Percentiles rank a stretch among this genome's conserved stretches.
These are phyloP conservation scores for Synanthedon tipuliformis DNA, from an alignment of 2,888 invertebrate genomes.

Conservation along the genomic window DNA sequence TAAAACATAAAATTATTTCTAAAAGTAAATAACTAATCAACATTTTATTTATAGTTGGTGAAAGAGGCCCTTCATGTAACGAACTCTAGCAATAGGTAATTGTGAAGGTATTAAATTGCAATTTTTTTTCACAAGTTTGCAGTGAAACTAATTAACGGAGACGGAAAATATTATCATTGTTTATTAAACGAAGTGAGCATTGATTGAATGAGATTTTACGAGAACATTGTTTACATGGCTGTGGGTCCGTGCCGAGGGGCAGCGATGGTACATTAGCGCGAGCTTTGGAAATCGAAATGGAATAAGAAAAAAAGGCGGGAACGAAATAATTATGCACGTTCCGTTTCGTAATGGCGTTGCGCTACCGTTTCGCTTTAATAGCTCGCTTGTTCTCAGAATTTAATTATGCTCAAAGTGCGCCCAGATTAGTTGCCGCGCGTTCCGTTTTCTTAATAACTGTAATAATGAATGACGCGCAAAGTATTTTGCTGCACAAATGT, in stretches of 20 bases:
- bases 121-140: neutral
- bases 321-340: constrained; percentile 71
- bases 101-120: neutral
- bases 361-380: constrained; percentile 69
- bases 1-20: no score
- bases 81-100: no score
- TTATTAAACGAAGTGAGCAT: constrained; percentile 40
- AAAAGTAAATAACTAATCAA: no score
- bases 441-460: constrained; percentile 65
- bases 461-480: constrained; percentile 54
- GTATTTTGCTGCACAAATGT: constrained; percentile 23
- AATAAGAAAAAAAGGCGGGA: constrained; percentile 60
- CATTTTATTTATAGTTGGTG: no score
- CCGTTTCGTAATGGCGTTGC: constrained; percentile 65
- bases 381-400: constrained; percentile 67
- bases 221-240: constrained; percentile 61
- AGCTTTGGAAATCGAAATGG: constrained; percentile 56
- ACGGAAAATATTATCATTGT: constrained; percentile 39
- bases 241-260: constrained; percentile 46
- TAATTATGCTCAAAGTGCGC: constrained; percentile 57
- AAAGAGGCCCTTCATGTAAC: no score
- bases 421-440: constrained; percentile 60
- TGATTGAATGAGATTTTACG: constrained; percentile 64
- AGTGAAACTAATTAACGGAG: constrained; percentile 36
- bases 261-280: constrained; percentile 59